Conservation (phyloP, 2,888 invertebrate species). For the Dysmachus trigonus region DNA sequence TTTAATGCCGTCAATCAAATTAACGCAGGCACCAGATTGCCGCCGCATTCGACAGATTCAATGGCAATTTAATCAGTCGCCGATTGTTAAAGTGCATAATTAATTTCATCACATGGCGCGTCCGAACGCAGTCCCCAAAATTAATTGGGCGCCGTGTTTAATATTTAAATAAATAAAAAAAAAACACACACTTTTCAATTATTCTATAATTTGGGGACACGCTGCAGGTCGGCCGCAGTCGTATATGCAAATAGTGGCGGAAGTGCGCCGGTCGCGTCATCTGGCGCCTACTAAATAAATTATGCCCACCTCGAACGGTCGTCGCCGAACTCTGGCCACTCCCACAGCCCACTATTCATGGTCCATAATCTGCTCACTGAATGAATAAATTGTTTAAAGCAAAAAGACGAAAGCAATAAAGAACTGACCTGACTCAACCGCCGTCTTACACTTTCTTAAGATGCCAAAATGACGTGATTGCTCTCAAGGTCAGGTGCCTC, state of each 20-base stretch:
- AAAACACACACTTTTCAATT: background rate
- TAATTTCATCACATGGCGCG: conserved; percentile 27
- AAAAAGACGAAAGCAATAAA: background rate
- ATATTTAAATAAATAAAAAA: background rate
- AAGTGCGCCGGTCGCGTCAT: background rate
- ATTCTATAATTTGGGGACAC: conserved; percentile 9
- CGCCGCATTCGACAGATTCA: background rate
- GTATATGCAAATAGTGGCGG: background rate
- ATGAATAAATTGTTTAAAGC: background rate
- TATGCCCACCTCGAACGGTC: background rate
- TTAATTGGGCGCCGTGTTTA: conserved; percentile 20
- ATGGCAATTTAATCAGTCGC: conserved; percentile 24
- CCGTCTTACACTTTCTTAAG: background rate
- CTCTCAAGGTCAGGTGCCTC: conserved; percentile 3
- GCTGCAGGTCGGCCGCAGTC: background rate
- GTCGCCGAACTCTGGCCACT: background rate
- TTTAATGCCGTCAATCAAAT: conserved; percentile 25
- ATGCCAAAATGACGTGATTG: background rate
- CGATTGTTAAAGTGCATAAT: conserved; percentile 13
- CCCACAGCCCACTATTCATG: background rate
- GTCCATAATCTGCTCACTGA: background rate
- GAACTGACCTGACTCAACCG: background rate
- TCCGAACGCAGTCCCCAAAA: background rate
- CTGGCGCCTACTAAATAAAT: background rate
- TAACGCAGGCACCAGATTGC: conserved; percentile 16